These are phyloP conservation scores for Laspeyria flexula DNA, from an alignment of 2,888 invertebrate genomes.

Conservation along the genomic window DNA sequence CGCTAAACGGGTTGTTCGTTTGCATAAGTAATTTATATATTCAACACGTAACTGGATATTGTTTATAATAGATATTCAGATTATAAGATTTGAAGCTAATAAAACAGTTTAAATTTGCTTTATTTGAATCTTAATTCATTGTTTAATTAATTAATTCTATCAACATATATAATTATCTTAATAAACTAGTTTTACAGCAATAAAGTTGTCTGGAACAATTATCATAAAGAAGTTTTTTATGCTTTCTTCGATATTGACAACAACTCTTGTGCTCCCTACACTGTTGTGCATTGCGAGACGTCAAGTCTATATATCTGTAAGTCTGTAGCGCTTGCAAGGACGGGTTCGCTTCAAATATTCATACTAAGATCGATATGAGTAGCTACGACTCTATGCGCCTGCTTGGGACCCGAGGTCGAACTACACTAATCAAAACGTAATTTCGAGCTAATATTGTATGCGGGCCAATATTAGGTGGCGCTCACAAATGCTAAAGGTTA, in stretches of 20 bases:
- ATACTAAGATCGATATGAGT: constrained; percentile 80
- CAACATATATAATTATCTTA: background rate
- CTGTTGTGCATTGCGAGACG: constrained; percentile 12
- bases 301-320: constrained; percentile 31
- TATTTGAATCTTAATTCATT: background rate
- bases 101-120: background rate
- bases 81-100: constrained; percentile 9
- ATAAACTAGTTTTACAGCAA: background rate
- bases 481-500: constrained; percentile 52
- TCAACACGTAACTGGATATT: constrained; percentile 20
- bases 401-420: constrained; percentile 66
- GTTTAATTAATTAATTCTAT: background rate
- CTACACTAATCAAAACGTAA: constrained; percentile 77
- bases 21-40: constrained; percentile 32
- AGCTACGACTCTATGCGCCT: constrained; percentile 63
- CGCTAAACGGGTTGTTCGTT: constrained; percentile 25
- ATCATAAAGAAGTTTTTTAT: background rate
- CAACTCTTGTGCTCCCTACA: no score
- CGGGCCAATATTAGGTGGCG: constrained; percentile 43
- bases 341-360: constrained; percentile 80
- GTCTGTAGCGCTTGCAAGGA: constrained; percentile 71
- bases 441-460: constrained; percentile 74
- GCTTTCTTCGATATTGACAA: no score
- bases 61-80: constrained; percentile 19
- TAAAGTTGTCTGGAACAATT: background rate